Percentiles rank a stretch among this genome's conserved stretches.
Conservation (phyloP, 2,888 invertebrate genomes). For the Nemurella pictetii region DNA sequence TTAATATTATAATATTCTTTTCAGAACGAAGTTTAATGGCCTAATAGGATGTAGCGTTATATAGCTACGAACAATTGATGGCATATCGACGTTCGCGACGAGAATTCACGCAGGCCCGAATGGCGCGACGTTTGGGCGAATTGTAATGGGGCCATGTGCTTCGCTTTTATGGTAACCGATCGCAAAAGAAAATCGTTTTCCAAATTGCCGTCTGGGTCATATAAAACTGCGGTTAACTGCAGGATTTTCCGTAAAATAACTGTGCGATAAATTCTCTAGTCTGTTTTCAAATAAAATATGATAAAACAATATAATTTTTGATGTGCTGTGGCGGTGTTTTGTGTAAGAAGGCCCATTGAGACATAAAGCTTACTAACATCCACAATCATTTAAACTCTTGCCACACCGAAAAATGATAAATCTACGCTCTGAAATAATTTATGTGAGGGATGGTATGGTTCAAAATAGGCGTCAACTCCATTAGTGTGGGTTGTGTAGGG, state of each 20-base stretch:
- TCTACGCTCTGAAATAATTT: neutral
- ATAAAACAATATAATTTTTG: neutral
- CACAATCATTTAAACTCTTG: neutral
- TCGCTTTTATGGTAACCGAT: too few species aligned
- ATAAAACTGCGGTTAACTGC: too few species aligned
- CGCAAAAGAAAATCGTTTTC: neutral
- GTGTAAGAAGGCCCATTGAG: neutral
- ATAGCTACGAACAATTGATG: neutral
- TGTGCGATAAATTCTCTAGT: too few species aligned
- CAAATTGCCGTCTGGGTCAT: too few species aligned
- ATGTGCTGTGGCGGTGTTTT: neutral
- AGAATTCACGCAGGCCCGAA: neutral
- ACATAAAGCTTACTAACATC: neutral
- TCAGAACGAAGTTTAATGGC: slow-evolving; percentile 7
- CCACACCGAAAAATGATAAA: neutral
- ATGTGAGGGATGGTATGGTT: neutral
- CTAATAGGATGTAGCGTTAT: slow-evolving; percentile 16
- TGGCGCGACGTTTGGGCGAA: neutral
- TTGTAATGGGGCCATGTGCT: neutral
- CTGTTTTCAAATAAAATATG: too few species aligned
- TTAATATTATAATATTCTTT: slow-evolving; percentile 22
- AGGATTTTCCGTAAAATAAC: too few species aligned
- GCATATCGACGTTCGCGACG: neutral
- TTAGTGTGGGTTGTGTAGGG: neutral
- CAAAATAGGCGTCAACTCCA: neutral